phyloP scores from a whole-genome alignment of 2,797 vertebrate species.

The Halcyon chelicuti region DNA sequence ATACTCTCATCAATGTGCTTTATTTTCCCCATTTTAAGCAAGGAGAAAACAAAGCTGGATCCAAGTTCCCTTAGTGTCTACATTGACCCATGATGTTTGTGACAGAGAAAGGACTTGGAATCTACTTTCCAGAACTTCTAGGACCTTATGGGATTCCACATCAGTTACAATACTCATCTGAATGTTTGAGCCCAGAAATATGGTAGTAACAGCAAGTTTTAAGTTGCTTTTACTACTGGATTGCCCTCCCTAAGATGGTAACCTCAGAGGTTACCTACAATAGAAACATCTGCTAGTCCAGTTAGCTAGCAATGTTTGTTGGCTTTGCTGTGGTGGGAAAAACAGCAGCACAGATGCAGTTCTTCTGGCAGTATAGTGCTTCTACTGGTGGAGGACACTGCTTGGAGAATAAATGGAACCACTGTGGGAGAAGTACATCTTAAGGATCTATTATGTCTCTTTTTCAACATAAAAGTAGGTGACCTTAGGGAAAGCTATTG shows the following conservation, averaged over 20 bases:
- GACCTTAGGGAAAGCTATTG: background rate
- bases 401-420: background rate
- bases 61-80: background rate
- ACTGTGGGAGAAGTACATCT: background rate
- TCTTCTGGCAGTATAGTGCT: background rate
- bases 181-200: background rate
- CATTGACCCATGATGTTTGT: background rate
- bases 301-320: background rate
- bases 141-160: background rate
- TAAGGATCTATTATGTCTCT: background rate
- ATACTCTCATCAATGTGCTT: background rate
- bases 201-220: background rate
- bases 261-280: background rate
- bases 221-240: background rate
- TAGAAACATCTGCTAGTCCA: background rate
- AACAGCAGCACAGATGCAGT: background rate
- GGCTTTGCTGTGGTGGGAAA: background rate
- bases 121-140: background rate
- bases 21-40: background rate
- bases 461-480: background rate
- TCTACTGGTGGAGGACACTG: background rate
- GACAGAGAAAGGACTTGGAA: background rate
- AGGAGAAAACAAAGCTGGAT: background rate
- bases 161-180: background rate
- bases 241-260: background rate